Conservation (phyloP, 2,113 vertebrate genomes). For the Phodopus roborovskii region DNA sequence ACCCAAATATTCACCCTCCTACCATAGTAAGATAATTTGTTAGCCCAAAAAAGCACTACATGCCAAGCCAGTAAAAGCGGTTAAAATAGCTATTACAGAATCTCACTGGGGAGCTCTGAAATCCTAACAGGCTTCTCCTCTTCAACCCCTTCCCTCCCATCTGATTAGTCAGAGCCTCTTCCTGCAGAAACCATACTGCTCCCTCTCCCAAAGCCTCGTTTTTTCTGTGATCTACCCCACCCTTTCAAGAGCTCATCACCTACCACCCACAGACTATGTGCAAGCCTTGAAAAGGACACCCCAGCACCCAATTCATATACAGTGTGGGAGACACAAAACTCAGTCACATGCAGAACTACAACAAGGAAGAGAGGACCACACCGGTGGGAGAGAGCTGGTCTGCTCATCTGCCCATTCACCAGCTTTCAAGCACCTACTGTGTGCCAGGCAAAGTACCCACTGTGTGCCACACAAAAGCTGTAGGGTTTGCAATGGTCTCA, state of each 20-base stretch:
- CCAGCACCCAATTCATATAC: slow-evolving; percentile 57
- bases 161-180: slow-evolving; percentile 63
- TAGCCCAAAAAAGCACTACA: not conserved
- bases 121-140: not conserved
- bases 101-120: not conserved
- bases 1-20: not conserved
- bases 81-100: slow-evolving; percentile 37
- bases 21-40: not conserved
- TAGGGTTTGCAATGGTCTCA: slow-evolving; percentile 76
- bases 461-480: not conserved
- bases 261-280: slow-evolving; percentile 72
- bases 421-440: not conserved
- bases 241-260: slow-evolving; percentile 62
- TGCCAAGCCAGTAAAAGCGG: not conserved
- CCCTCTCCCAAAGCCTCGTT: slow-evolving; percentile 38
- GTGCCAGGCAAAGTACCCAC: slow-evolving; percentile 6
- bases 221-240: slow-evolving; percentile 63
- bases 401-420: not conserved
- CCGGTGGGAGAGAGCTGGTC: not conserved
- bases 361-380: not conserved
- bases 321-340: slow-evolving; percentile 62
- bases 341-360: slow-evolving; percentile 59
- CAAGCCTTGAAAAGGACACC: slow-evolving; percentile 60
- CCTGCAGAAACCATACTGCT: slow-evolving; percentile 22
- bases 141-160: not conserved